A percentile compares a stretch with the other conserved stretches of the same genome.
Conservation (phyloP, 2,797 vertebrate genomes). For the Peromyscus melanophrys region DNA sequence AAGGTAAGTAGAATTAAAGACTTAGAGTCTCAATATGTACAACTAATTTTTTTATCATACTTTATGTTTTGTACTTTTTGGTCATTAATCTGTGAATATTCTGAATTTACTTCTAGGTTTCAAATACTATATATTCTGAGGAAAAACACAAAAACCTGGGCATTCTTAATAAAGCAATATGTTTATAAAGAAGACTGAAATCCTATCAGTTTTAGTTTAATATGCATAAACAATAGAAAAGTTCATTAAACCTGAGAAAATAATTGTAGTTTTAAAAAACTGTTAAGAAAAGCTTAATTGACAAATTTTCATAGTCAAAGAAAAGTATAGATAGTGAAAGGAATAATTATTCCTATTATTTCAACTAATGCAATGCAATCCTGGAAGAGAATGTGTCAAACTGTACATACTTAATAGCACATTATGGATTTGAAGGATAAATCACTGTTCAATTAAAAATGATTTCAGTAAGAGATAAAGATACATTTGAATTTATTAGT, state of each 20-base stretch:
- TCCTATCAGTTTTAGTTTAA: slow-evolving; percentile 3
- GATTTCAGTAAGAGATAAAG: neutral
- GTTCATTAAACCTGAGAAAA: slow-evolving; percentile 17
- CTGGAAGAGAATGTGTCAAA: neutral
- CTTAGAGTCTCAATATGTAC: neutral
- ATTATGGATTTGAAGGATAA: neutral
- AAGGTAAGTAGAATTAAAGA: neutral
- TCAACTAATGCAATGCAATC: neutral
- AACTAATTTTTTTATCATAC: neutral
- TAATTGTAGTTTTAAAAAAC: neutral
- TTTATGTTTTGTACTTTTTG: neutral
- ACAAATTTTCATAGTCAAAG: neutral
- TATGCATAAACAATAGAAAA: neutral
- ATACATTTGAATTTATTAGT: slow-evolving; percentile 55
- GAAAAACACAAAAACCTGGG: neutral
- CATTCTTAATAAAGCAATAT: neutral
- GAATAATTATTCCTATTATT: neutral
- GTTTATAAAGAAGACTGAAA: neutral
- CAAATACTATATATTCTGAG: neutral
- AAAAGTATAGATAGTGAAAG: neutral
- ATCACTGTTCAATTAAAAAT: neutral
- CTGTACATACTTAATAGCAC: neutral
- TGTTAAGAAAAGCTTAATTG: neutral
- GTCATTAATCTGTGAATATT: neutral
- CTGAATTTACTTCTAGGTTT: neutral